Percentiles rank a stretch among this genome's conserved stretches.
These are phyloP conservation scores for Cryptoblepharus egeriae DNA, from an alignment of 2,797 vertebrate genomes.

Conservation along the genomic window DNA sequence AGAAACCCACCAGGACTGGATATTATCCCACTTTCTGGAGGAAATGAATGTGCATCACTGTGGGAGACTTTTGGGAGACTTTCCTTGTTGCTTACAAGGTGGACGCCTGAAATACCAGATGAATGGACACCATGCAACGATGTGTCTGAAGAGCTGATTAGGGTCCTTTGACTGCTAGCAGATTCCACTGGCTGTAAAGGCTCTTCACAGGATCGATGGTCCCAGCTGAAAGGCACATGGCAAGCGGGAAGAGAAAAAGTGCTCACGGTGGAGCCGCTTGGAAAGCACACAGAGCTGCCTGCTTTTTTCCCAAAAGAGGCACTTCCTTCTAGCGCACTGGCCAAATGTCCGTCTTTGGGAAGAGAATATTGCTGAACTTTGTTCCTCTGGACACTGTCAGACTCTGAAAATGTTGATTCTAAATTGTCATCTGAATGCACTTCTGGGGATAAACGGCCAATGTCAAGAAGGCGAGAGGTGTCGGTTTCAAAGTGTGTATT, in stretches of 20 bases:
- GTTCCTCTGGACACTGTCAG: constrained; percentile 43
- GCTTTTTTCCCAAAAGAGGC: constrained; percentile 8
- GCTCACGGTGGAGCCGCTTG: constrained; percentile 27
- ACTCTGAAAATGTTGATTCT: constrained; percentile 38
- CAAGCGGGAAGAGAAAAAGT: constrained; percentile 10
- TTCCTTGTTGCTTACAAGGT: constrained; percentile 42
- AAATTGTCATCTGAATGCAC: constrained; percentile 47
- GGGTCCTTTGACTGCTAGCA: constrained; percentile 5
- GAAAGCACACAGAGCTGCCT: constrained; percentile 6
- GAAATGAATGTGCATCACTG: constrained; percentile 9
- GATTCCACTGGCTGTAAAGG: constrained; percentile 38
- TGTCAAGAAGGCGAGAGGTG: not conserved
- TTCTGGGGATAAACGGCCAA: constrained; percentile 35
- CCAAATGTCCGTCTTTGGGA: not conserved
- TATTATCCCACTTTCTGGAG: constrained; percentile 2
- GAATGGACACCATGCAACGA: constrained; percentile 29
- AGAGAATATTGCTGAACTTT: constrained; percentile 39
- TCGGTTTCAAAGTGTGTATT: not conserved
- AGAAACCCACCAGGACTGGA: constrained; percentile 39
- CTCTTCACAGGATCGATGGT: constrained; percentile 40
- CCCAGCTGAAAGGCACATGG: constrained; percentile 33
- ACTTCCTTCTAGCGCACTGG: constrained; percentile 29
- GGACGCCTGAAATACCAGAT: constrained; percentile 26
- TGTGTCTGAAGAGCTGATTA: constrained; percentile 35
- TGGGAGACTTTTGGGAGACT: constrained; percentile 24